phyloP scores from a whole-genome alignment of 2,888 invertebrate genomes.

The Eulithis testata region DNA sequence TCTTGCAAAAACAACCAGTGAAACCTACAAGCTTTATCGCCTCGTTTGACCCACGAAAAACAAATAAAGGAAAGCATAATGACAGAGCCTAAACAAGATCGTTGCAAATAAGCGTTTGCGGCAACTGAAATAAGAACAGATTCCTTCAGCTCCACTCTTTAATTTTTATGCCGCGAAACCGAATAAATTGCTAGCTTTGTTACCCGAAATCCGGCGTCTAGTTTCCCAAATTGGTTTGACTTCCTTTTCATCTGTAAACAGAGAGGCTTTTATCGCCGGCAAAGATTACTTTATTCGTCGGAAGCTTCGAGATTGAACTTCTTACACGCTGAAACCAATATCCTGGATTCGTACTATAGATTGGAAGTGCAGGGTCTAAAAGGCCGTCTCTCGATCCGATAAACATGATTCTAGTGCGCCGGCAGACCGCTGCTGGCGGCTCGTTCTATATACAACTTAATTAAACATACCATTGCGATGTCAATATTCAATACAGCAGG shows the following conservation, averaged over 20 bases:
- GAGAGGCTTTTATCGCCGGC: conserved; percentile 55
- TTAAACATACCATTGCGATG: not conserved
- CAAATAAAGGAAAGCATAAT: conserved; percentile 3
- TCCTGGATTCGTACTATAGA: conserved; percentile 55
- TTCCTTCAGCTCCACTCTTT: conserved; percentile 22
- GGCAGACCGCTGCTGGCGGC: conserved; percentile 17
- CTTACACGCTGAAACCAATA: conserved; percentile 63
- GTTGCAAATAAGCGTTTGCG: conserved; percentile 17
- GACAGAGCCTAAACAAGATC: conserved; percentile 23
- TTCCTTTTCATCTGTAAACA: conserved; percentile 59
- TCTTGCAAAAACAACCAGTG: not conserved
- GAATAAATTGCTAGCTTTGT: conserved; percentile 48
- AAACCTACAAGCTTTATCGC: not conserved
- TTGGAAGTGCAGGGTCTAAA: conserved; percentile 45
- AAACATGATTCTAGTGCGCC: conserved; percentile 27
- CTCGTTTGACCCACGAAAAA: not conserved
- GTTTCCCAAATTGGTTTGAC: conserved; percentile 55
- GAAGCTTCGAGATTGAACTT: conserved; percentile 61
- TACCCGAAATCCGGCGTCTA: conserved; percentile 47
- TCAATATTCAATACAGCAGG: not conserved
- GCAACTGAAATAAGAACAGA: conserved; percentile 27
- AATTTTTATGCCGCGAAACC: conserved; percentile 39
- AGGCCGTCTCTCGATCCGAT: conserved; percentile 26
- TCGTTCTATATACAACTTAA: conserved; percentile 26
- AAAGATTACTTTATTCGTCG: conserved; percentile 59